These are phyloP conservation scores for Drosophila nigricruria DNA, from an alignment of 2,888 invertebrate species.

Conservation along the genomic window DNA sequence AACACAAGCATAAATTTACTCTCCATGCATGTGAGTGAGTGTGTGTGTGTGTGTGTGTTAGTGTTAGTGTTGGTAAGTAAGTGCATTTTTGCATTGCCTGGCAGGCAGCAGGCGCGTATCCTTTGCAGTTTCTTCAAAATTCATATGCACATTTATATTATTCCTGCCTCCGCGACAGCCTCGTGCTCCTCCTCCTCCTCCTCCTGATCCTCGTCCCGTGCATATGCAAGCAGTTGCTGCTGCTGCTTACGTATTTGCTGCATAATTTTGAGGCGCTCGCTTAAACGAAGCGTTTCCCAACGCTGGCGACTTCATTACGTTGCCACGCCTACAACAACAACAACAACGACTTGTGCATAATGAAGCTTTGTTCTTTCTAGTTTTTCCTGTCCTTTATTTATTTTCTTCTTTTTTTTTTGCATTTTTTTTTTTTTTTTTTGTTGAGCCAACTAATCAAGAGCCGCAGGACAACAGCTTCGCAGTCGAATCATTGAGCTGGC, in stretches of 20 bases:
- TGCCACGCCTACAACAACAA: slow-evolving; percentile 26
- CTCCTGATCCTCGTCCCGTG: slow-evolving; percentile 15
- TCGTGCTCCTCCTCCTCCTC: not conserved
- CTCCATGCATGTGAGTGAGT: slow-evolving; percentile 7
- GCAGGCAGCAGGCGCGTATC: slow-evolving; percentile 58
- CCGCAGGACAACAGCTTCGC: slow-evolving; percentile 22
- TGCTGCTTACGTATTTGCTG: slow-evolving; percentile 51
- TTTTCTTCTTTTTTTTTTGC: not conserved
- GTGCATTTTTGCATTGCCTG: slow-evolving; percentile 58
- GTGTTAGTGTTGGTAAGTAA: slow-evolving; percentile 35
- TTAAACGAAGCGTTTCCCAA: slow-evolving; percentile 36
- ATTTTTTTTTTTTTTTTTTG: not conserved
- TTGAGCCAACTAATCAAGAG: slow-evolving; percentile 44
- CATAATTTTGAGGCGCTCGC: slow-evolving; percentile 50
- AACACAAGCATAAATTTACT: slow-evolving; percentile 77
- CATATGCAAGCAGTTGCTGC: slow-evolving; percentile 67
- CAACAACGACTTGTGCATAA: slow-evolving; percentile 29
- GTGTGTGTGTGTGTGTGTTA: slow-evolving; percentile 3
- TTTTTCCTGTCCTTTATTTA: slow-evolving; percentile 4
- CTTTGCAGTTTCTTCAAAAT: slow-evolving; percentile 75
- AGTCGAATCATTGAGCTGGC: slow-evolving; percentile 42
- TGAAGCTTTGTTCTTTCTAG: slow-evolving; percentile 25
- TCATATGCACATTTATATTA: slow-evolving; percentile 80
- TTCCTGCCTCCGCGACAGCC: slow-evolving; percentile 30
- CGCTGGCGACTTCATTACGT: slow-evolving; percentile 37